These are phyloP conservation scores for Anhinga anhinga DNA, from an alignment of 2,113 vertebrate genomes.

Conservation along the genomic window DNA sequence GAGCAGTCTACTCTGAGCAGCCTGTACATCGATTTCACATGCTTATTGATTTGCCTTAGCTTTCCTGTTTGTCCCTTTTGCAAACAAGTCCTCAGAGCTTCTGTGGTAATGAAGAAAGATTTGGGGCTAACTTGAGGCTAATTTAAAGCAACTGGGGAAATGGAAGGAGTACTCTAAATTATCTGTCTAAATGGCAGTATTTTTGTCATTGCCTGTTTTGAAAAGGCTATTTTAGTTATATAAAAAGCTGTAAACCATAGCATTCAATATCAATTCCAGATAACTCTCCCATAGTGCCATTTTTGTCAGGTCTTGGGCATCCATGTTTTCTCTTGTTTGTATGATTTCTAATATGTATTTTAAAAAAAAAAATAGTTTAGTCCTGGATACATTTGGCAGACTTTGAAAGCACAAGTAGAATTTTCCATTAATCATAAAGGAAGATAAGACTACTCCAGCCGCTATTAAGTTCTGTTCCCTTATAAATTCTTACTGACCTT, in stretches of 20 bases:
- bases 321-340: not conserved
- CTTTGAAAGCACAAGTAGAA: not conserved
- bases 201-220: not conserved
- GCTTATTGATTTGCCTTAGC: not conserved
- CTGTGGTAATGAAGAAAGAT: not conserved
- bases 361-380: not conserved
- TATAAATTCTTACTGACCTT: not conserved
- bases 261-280: not conserved
- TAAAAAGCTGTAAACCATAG: not conserved
- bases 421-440: not conserved
- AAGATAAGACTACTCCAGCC: not conserved
- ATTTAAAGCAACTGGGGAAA: not conserved
- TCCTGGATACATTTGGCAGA: not conserved
- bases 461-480: not conserved
- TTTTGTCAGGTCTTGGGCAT: not conserved
- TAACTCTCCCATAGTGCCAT: not conserved
- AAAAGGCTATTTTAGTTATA: not conserved
- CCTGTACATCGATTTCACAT: rapidly evolving
- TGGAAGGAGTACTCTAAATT: not conserved
- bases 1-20: not conserved
- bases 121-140: not conserved
- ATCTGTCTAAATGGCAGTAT: rapidly evolving
- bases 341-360: not conserved
- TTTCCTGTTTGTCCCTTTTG: not conserved
- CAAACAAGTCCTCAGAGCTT: not conserved